Base-by-base conservation (phyloP, 2,797 vertebrate species). In the Harpagifer antarcticus region DNA sequence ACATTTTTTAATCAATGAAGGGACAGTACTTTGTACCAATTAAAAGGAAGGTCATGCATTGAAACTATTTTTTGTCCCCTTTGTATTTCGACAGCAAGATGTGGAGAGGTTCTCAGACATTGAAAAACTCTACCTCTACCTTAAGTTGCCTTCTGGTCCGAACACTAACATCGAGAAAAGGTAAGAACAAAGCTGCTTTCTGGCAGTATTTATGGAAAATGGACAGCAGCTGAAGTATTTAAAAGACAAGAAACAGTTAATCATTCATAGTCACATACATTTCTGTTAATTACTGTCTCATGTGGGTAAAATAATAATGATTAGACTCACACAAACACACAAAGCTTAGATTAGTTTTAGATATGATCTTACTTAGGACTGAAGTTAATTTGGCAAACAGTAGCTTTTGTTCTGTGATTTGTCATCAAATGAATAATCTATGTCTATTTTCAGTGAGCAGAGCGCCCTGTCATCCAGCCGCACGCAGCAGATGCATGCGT, bases 61-160 rank as follows among this genome's bases (percentile, higher is more conserved):
- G 31, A 66, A 73, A 31, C 0, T 33, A 5, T 63, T 76, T 19
- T 47, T 66, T 59, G 3, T 54, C 23, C 13, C 37, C 17, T 43
- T 72, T 87, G 68, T 49, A 47, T 69, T 65, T 90, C 69, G 88
- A 53, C 94, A 99, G 98, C 97, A 99, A 98, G 98, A 99, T 96
- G 96, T 99, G 89, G 98, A 99, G 96, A 99, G 98, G 95, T 99
- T 99, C 97, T 99, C 98, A 94, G 98, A 99, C 93, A 95, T 99
- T 89, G 98, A 99, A 96, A 99, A 99, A 96, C 98, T 99, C 97
- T 99, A 98, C 97, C 98, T 99, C 97, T 99, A 99, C 97, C 97
- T 99, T 91, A 97, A 99, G 93, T 96, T 99, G 97, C 98, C 98
- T 98, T 98, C 97, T 95, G 96, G 98, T 94, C 96, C 97, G 85